Base-by-base conservation (phyloP, 2,888 invertebrate species). In the Hydrotaea diabolus region DNA sequence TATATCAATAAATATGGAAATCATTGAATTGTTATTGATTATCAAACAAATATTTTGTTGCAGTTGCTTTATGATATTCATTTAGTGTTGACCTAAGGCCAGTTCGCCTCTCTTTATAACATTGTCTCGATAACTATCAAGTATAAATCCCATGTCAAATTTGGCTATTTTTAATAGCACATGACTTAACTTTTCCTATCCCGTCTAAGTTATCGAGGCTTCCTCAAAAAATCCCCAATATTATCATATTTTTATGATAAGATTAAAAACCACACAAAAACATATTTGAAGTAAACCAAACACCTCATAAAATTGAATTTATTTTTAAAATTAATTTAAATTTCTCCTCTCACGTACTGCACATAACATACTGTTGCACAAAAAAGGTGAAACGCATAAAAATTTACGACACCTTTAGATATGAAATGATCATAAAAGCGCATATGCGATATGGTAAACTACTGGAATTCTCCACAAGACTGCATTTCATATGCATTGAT, bases 391-490 rank as follows among this genome's bases (percentile, higher is more conserved):
- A 59, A 59, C 4, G 3, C 59, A 26, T 26, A 26, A 26, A 59
- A 15, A 26, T 59, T 23, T 59, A 59, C 15, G 46, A 23, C 21
- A 23, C 13, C 21, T 69, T 43, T 15, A 46, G 43, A 69, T 43
- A 19, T 39, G 23, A 43, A 21, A 69, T 15, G 46, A 39, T 57
- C 39, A 49, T 43, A 49, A 71, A 72, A 26, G 0, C 26, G 15
- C 62, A 7, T 31, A 2, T 31, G 31, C 31, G 39, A 39, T 31
- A 46, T 23, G 11, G 21, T 39, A 9, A 75, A 80, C 77, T 72
- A 81, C 77, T 72, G 75, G 64, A 72, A 74, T 75, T 64, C 64
- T n/a, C 31, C n/a, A n/a, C n/a, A n/a, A n/a, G n/a, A 53, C 39
- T 46, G 19, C 62, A 26, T 43, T 3, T 46, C 64, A 15, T 59